Base-by-base conservation (phyloP, 2,113 vertebrate species). In the Mesoclemmys tuberculata region DNA sequence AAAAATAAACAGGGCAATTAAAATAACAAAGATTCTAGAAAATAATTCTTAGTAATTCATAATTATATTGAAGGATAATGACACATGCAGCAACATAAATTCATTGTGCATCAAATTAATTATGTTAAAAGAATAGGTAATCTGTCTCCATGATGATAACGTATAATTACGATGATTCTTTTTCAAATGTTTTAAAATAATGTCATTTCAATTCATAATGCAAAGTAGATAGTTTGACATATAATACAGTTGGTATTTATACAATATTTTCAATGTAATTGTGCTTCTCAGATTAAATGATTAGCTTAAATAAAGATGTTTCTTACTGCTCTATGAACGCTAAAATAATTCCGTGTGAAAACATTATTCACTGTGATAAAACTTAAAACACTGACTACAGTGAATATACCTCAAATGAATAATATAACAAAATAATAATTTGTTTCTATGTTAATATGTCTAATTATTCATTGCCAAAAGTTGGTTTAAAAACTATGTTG, bases 231-330 rank as follows among this genome's bases (percentile, higher is more conserved):
- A 89, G 92, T 98, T 94, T 97, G 95, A 96, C 94, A 95, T 80
- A 94, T 95, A 92, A 92, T 91, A 71, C 91, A 89, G 89, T 95
- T 95, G 87, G 82, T 97, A 87, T 97, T 98, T 98, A 95, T 91
- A 92, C 84, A 98, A 96, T 97, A 97, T 98, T 96, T 98, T 96
- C 95, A 91, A 97, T 97, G 93, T 94, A 97, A 93, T 96, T 95
- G 91, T 96, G 94, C 97, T 97, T 88, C 85, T 96, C 88, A 93
- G 31, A 94, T 86, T 91, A 96, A 96, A 96, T 96, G 97, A 93
- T 96, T 93, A 91, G 94, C 93, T 96, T 78, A 96, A 83, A 89
- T 80, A 71, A 85, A 96, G 85, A 91, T 83, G 94, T 87, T 94
- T 94, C 92, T 95, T 97, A 94, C 92, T 95, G 97, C 94, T 93